A percentile compares a stretch with the other conserved stretches of the same genome.
Evolutionary conservation across 2,113 vertebrate genomes (phyloP).

Genomic region (Calidris pygmaea): DNA sequence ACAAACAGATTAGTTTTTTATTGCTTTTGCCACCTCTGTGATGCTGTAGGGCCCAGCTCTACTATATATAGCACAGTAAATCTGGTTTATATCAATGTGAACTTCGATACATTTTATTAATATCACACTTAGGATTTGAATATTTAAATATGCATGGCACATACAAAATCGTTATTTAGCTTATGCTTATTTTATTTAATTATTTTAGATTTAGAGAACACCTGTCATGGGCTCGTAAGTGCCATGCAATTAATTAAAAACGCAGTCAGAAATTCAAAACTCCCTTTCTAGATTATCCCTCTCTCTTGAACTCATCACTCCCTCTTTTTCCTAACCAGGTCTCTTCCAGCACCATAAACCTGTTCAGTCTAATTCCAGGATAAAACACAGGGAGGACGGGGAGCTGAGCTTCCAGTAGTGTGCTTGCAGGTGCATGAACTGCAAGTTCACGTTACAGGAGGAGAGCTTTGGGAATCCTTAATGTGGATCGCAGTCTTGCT

Average conservation of each 20-base stretch:
- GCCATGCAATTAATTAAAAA: background rate
- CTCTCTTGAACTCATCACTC: background rate
- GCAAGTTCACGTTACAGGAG: background rate
- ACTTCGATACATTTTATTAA: slow-evolving; percentile 2
- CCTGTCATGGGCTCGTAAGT: background rate
- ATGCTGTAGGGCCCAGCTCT: background rate
- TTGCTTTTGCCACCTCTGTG: slow-evolving; percentile 31
- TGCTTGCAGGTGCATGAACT: background rate
- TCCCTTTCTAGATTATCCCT: background rate
- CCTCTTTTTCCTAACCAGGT: background rate
- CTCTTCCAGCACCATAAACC: background rate
- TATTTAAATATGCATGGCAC: background rate
- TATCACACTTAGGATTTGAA: background rate
- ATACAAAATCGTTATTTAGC: background rate
- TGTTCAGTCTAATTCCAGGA: background rate
- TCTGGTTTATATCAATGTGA: background rate
- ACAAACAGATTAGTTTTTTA: slow-evolving; percentile 2
- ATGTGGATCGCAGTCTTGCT: background rate
- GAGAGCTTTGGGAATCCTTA: background rate
- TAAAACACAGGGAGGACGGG: background rate
- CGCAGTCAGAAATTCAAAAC: background rate
- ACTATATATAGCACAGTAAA: background rate
- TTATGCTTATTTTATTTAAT: slow-evolving; percentile 20
- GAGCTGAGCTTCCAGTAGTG: background rate
- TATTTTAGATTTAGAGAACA: background rate